Evolutionary conservation across 2,113 vertebrate species (phyloP).

Genomic region (Cyphomyrus plagiostoma): DNA sequence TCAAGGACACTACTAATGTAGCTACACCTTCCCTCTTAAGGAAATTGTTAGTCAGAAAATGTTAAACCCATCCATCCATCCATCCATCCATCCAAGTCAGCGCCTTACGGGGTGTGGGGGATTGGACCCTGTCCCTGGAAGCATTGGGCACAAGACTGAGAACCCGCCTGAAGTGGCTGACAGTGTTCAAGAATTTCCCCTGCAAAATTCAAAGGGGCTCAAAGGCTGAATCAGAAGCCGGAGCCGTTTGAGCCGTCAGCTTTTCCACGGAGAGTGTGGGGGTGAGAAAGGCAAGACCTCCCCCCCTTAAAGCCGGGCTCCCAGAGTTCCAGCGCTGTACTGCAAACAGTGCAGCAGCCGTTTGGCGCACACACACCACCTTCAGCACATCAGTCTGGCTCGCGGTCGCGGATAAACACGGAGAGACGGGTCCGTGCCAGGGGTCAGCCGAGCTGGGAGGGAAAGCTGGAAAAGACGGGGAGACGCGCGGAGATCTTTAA

Average conservation of each 20-base stretch:
- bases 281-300: neutral
- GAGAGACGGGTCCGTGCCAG: neutral
- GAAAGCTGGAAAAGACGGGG: constrained; percentile 20
- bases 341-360: neutral
- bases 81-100: neutral
- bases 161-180: neutral
- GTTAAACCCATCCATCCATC: neutral
- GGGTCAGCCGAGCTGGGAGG: constrained; percentile 10
- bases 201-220: neutral
- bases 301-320: neutral
- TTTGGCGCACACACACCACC: neutral
- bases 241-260: neutral
- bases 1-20: neutral
- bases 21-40: neutral
- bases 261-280: neutral
- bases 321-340: neutral
- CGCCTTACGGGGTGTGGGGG: neutral
- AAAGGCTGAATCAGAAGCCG: neutral
- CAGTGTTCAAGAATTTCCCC: neutral
- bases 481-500: neutral
- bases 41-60: neutral
- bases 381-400: constrained; percentile 29
- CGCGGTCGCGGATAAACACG: constrained; percentile 12
- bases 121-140: neutral
- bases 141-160: neutral